A percentile compares a stretch with the other conserved stretches of the same genome.
Conservation (phyloP, 2,113 vertebrate genomes). For the Cinclus mexicanus region DNA sequence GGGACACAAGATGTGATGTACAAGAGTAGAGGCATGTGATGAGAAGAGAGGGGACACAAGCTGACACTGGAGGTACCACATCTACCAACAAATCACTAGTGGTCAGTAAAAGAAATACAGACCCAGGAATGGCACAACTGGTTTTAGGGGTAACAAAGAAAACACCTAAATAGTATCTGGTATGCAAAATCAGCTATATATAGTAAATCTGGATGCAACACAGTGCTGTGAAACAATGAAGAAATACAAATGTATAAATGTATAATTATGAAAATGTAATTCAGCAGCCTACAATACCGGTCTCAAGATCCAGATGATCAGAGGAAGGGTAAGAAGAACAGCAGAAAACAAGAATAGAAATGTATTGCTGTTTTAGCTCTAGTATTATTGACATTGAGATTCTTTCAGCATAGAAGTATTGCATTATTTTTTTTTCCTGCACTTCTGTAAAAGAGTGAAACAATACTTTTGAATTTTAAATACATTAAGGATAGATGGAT, state of each 20-base stretch:
- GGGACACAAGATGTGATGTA: background rate
- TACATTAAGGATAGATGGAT: background rate
- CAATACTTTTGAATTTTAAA: background rate
- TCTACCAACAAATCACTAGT: background rate
- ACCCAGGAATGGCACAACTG: background rate
- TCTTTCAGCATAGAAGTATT: background rate
- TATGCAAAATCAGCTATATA: background rate
- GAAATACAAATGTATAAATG: background rate
- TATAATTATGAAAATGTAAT: background rate
- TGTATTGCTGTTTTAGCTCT: background rate
- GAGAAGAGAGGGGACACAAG: background rate
- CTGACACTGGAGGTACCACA: background rate
- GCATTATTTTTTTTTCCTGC: background rate
- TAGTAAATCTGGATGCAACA: background rate
- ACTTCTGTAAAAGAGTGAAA: background rate
- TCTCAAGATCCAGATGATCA: background rate
- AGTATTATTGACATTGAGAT: background rate
- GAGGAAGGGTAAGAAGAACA: background rate
- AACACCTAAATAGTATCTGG: background rate
- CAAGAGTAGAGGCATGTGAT: background rate
- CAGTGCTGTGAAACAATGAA: background rate
- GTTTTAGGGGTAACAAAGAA: background rate
- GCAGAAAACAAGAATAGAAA: background rate
- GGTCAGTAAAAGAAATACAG: background rate
- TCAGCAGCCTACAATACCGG: background rate